Conservation (phyloP, 2,888 invertebrate genomes). For the Stenchaetothrips biformis region DNA sequence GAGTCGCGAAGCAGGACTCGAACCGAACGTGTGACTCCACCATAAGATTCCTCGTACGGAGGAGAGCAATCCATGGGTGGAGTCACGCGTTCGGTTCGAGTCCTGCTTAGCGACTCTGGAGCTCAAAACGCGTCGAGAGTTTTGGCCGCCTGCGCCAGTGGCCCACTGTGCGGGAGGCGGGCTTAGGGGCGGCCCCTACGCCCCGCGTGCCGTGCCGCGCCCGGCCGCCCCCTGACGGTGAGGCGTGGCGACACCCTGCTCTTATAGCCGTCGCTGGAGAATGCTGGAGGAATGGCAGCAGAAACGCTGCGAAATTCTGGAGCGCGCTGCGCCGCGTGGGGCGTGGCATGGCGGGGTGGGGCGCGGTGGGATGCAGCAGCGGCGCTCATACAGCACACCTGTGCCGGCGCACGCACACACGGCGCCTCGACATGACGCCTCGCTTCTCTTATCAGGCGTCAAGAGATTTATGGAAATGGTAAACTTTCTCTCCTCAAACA, state of each 20-base stretch:
- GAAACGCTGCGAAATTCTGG: slow-evolving; percentile 16
- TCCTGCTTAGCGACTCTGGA: no score
- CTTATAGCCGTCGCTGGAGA: slow-evolving; percentile 12
- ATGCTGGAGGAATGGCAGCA: slow-evolving; percentile 24
- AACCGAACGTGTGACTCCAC: no score
- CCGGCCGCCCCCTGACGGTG: not conserved
- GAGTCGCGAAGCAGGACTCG: no score
- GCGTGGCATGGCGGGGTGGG: slow-evolving; percentile 17
- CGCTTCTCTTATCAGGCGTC: not conserved
- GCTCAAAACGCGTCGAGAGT: no score
- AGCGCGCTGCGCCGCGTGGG: slow-evolving; percentile 8
- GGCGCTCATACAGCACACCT: not conserved
- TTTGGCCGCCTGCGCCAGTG: no score
- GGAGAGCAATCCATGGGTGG: no score
- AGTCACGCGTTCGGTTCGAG: no score
- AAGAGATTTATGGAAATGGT: slow-evolving; percentile 19
- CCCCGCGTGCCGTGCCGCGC: not conserved
- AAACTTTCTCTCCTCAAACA: slow-evolving; percentile 12
- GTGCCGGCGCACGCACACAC: not conserved
- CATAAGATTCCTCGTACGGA: no score
- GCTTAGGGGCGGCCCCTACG: not conserved
- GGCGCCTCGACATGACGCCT: not conserved
- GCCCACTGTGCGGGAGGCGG: not conserved
- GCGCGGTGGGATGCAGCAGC: not conserved
- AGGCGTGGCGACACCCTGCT: slow-evolving; percentile 15